These are phyloP conservation scores for Andricus grossulariae DNA, from an alignment of 1,140 invertebrate species.

Conservation along the genomic window DNA sequence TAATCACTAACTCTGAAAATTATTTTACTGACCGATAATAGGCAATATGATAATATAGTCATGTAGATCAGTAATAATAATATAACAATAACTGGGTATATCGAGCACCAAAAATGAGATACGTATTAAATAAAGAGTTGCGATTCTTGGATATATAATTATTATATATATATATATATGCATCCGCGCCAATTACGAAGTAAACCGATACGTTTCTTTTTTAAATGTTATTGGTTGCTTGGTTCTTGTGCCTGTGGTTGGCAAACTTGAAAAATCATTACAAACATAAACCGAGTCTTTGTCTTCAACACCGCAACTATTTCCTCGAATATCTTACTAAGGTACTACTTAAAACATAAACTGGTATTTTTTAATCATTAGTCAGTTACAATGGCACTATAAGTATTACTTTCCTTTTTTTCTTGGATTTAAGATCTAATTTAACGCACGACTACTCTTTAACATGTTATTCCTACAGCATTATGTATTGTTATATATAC, in stretches of 20 bases:
- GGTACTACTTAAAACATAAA: conserved; percentile 55
- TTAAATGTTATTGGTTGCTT: conserved; percentile 7
- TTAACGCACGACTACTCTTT: conserved; percentile 63
- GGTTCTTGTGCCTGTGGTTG: conserved; percentile 38
- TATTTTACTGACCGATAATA: conserved; percentile 69
- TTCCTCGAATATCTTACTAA: conserved; percentile 51
- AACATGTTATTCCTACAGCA: conserved; percentile 59
- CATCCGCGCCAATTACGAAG: conserved; percentile 29
- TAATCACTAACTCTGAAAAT: conserved; percentile 67
- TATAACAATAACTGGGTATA: conserved; percentile 68
- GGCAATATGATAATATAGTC: conserved; percentile 66
- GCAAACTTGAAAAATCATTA: conserved; percentile 57
- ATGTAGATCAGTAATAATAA: conserved; percentile 67
- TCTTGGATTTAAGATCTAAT: conserved; percentile 55
- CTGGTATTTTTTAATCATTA: conserved; percentile 64
- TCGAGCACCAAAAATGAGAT: conserved; percentile 71
- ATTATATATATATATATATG: conserved; percentile 49
- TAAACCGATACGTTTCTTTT: conserved; percentile 35
- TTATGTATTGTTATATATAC: conserved; percentile 62
- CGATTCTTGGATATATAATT: conserved; percentile 40
- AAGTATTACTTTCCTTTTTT: conserved; percentile 66
- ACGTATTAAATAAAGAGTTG: conserved; percentile 62
- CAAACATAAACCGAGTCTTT: conserved; percentile 60
- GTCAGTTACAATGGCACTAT: conserved; percentile 74
- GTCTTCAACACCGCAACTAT: conserved; percentile 58